Base-by-base conservation (phyloP, 2,888 invertebrate genomes). In the Muschampia staudingeri region DNA sequence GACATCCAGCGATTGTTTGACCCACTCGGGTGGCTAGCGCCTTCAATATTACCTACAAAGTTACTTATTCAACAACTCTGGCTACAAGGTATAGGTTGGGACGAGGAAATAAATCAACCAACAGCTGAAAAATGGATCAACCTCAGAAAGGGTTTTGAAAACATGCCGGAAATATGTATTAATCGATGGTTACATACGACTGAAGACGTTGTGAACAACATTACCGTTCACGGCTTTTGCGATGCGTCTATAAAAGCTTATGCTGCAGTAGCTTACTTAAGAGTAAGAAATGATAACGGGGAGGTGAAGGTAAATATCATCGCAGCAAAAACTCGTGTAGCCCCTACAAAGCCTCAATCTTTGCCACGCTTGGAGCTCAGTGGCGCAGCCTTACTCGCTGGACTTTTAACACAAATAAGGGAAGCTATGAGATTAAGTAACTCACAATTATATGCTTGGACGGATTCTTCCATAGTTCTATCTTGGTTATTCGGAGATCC, bases 21-120 rank as follows among this genome's bases (percentile, higher is more conserved):
- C 42, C 86, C 88, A 48, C 75, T 88, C 8, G 88, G 87, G 16
- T 87, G 88, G 88, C 65, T 88, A n/a, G 79, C 88, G 44, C 87
- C 65, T 81, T n/a, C 81, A 86, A 25, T 88, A 80, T 56, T 89
- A 19, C 81, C 52, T 34, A 85, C 88, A 9, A 89, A 89, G 72
- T 5, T 85, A 12, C 30, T 89, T 0, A 79, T 88, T 16, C 88
- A 88, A 83, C 84, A 81, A 42, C 48, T 87, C 40, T 87, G 87
- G 84, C 52, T 86, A 14, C 25, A 78, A 71, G 56, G 56, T 6
- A 37, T 40, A 40, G 7, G 37, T 4, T 78, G 70, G 78, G 78
- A 78, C 52, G 78, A 78, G 7, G 25, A 19, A 12, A 34, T 82
- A 30, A 71, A 56, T 56, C n/a, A 52, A 52, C 9, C 16, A 16